A percentile compares a stretch with the other conserved stretches of the same genome.
phyloP scores from a whole-genome alignment of 2,797 vertebrate genomes.

The Podarcis siculus region DNA sequence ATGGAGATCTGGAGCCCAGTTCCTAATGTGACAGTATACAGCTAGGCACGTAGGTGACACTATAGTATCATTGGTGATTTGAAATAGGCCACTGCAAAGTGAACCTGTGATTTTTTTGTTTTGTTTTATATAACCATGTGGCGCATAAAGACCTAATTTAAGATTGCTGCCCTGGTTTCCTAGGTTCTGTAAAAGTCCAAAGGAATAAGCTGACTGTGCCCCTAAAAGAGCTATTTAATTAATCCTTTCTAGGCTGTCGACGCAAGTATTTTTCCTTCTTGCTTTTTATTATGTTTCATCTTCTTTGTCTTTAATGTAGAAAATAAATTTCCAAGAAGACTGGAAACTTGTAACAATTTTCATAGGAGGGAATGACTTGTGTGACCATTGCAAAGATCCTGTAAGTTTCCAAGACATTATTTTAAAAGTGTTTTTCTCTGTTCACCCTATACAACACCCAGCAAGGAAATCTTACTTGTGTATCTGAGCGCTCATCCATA shows the following conservation, averaged over 20 bases:
- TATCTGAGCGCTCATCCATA: not conserved
- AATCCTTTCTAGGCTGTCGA: not conserved
- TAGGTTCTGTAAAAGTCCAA: slow-evolving; percentile 16
- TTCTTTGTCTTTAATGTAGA: slow-evolving; percentile 57
- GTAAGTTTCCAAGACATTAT: slow-evolving; percentile 66
- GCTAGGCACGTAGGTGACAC: not conserved
- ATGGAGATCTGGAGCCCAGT: not conserved
- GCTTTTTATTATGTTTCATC: slow-evolving; percentile 1
- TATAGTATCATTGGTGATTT: not conserved
- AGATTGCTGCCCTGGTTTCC: slow-evolving; percentile 5
- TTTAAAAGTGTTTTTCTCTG: not conserved
- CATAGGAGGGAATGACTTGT: slow-evolving; percentile 81
- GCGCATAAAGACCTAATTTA: not conserved
- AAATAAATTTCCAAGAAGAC: slow-evolving; percentile 74
- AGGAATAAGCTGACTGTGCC: not conserved
- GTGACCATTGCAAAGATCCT: slow-evolving; percentile 49
- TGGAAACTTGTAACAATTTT: slow-evolving; percentile 83
- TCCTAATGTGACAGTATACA: not conserved
- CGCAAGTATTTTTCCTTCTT: not conserved
- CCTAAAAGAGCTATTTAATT: slow-evolving; percentile 26
- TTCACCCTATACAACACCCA: too few relatives aligned
- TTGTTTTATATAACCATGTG: not conserved
- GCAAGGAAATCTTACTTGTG: not conserved
- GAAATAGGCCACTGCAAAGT: not conserved
- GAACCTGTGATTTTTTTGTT: not conserved